A percentile compares a stretch with the other conserved stretches of the same genome.
These are phyloP conservation scores for Haliclona indistincta DNA, from an alignment of 37 sponge, comb jelly and placozoan genomes.

Conservation along the genomic window DNA sequence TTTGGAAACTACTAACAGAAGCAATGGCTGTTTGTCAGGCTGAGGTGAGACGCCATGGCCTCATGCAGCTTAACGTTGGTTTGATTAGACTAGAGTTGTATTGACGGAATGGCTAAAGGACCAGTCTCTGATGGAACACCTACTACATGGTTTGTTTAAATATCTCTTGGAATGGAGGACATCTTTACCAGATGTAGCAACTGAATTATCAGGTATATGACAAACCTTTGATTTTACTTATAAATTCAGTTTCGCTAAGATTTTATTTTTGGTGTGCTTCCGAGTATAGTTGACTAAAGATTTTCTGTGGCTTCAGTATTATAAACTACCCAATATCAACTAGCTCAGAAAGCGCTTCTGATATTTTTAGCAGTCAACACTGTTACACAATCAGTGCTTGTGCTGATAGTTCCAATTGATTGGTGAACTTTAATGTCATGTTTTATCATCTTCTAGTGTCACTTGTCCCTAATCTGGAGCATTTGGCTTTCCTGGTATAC, in stretches of 20 bases:
- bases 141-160: conserved; percentile 53
- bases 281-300: no score
- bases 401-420: no score
- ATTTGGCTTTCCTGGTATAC: conserved; percentile 34
- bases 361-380: no score
- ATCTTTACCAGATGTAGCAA: no score
- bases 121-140: conserved; percentile 39
- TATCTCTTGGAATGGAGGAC: conserved; percentile 34
- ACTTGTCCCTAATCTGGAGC: conserved; percentile 23
- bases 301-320: no score
- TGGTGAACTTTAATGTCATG: background rate
- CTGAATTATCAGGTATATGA: no score
- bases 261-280: no score
- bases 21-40: conserved; percentile 31
- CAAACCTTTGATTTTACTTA: no score
- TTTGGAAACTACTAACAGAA: conserved; percentile 49
- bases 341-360: no score
- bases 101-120: conserved; percentile 64
- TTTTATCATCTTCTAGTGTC: conserved; percentile 13
- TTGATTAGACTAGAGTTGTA: conserved; percentile 29
- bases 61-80: background rate
- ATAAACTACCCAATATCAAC: no score
- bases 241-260: no score
- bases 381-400: no score
- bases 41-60: conserved; percentile 20